Percentiles rank a stretch among this genome's conserved stretches.
These are phyloP conservation scores for Myocastor coypus DNA, from an alignment of 2,113 vertebrate genomes.

Conservation along the genomic window DNA sequence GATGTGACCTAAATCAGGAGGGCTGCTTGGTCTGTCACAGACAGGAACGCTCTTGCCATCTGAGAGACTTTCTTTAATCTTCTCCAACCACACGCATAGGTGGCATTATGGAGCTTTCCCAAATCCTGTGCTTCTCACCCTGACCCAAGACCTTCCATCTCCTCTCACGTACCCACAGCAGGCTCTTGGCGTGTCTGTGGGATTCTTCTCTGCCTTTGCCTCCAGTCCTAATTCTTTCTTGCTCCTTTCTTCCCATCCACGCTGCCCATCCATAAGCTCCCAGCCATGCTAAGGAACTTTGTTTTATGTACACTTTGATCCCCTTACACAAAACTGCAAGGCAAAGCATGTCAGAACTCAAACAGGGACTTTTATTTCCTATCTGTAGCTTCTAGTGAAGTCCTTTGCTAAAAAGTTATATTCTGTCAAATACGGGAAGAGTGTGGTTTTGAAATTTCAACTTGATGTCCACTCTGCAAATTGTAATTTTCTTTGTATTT, in stretches of 20 bases:
- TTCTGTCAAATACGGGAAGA: not conserved
- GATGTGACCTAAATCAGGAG: not conserved
- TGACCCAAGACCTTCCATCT: not conserved
- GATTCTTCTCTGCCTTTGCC: not conserved
- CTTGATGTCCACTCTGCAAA: not conserved
- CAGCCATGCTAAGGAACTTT: not conserved
- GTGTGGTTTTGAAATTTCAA: not conserved
- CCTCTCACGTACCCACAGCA: not conserved
- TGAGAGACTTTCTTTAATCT: not conserved
- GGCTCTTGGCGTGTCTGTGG: not conserved
- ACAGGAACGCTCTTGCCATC: not conserved
- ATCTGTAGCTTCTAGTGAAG: not conserved
- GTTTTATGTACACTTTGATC: not conserved
- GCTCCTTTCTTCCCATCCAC: not conserved
- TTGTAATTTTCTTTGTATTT: not conserved
- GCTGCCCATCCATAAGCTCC: rapidly evolving
- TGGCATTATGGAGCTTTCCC: not conserved
- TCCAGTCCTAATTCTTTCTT: not conserved
- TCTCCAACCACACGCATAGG: not conserved
- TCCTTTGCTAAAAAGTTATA: not conserved
- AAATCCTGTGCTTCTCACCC: not conserved
- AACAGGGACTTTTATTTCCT: not conserved
- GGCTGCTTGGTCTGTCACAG: not conserved
- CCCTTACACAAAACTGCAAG: no score
- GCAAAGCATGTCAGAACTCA: not conserved